Evolutionary conservation across 2,797 vertebrate genomes (phyloP), one percentile per base, ranked within the genome.

Genomic region (Megalops cyprinoides): DNA sequence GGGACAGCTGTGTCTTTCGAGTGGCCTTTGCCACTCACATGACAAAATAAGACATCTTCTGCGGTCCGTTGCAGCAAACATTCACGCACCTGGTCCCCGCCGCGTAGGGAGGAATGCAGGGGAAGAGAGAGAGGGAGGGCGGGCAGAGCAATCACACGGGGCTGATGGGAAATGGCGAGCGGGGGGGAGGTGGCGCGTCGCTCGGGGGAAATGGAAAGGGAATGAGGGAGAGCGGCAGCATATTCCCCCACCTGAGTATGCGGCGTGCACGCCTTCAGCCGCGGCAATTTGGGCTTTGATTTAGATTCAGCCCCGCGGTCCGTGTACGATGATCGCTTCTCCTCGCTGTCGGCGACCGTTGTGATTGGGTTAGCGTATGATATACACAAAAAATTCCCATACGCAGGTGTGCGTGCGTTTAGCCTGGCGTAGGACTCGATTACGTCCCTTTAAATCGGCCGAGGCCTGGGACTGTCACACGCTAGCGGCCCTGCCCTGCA

Each of bases 221-320:
- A n/a, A 9, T 4, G 7, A 28, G 5, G 65, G n/a, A n/a, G n/a
- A n/a, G n/a, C n/a, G n/a, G n/a, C n/a, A n/a, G n/a, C n/a, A n/a
- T n/a, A n/a, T n/a, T n/a, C 20, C 28, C 6, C n/a, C 34, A 69
- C 18, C 65, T 69, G 65, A 42, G 44, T 69, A 69, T 69, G 39
- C 44, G 69, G 39, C 44, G 44, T 39, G 6, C 15, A 20, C 18
- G 37, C 23, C 34, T 67, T 67, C 37, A 23, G 37, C 18, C 9
- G 65, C 34, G 65, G 65, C 65, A 69, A 69, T 69, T 69, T 69
- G 37, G 18, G n/a, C 65, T 69, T 69, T 69, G 37, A 69, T 69
- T 69, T 69, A 69, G 69, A 44, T 44, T 20, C 18, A 4, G 65
- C 65, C 37, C 18, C 23, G 69, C 37, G 69, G 65, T 8, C 20